Conservation (phyloP, 64 coral and sea anemone genomes). For the Pocillopora damicornis region DNA sequence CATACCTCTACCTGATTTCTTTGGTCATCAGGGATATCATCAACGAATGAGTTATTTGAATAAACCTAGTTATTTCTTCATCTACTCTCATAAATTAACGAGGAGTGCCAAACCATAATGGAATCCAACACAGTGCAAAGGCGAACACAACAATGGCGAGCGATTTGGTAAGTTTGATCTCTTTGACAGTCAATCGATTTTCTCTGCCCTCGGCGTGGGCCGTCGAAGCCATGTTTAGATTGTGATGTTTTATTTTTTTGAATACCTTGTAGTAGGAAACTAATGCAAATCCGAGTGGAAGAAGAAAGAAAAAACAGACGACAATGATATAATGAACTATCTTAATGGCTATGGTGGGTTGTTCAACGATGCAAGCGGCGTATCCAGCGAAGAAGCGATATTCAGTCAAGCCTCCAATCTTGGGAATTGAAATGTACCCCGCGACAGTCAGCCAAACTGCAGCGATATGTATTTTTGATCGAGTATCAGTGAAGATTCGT, state of each 20-base stretch:
- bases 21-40: not conserved
- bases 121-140: constrained; percentile 16
- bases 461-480: not conserved
- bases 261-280: constrained; percentile 17
- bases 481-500: not conserved
- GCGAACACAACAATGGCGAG: constrained; percentile 2
- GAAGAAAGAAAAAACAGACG: not conserved
- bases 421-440: constrained; percentile 6
- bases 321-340: constrained; percentile 5
- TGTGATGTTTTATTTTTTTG: not conserved
- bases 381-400: constrained; percentile 16
- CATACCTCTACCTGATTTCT: constrained; percentile 50
- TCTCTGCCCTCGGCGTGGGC: not conserved
- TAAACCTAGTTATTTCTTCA: too few species aligned
- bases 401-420: constrained; percentile 1
- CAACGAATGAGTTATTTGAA: not conserved
- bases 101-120: not conserved
- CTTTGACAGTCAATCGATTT: not conserved
- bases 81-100: too few species aligned
- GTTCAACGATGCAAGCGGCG: constrained; percentile 1
- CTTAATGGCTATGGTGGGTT: not conserved
- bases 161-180: constrained; percentile 13
- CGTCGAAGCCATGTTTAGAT: not conserved
- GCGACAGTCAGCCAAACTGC: not conserved
- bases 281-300: not conserved